Evolutionary conservation across 2,888 invertebrate genomes (phyloP).

Genomic region (Stenchaetothrips biformis): DNA sequence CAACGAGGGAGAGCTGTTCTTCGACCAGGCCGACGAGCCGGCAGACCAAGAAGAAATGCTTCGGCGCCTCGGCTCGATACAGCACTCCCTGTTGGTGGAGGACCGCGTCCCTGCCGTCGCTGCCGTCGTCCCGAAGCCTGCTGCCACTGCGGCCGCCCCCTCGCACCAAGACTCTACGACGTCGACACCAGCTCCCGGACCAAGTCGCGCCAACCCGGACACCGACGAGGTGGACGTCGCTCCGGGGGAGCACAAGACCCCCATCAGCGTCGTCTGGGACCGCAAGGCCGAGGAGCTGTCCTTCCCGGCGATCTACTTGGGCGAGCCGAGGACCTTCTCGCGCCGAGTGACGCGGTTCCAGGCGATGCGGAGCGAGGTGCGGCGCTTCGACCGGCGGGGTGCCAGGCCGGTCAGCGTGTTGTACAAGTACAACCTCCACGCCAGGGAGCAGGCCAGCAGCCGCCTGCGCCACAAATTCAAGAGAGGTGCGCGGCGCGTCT

Average conservation of each 20-base stretch:
- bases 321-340: not conserved
- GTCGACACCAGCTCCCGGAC: too few relatives aligned
- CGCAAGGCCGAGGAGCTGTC: too few relatives aligned
- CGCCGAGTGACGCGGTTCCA: not conserved
- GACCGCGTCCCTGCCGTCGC: not conserved
- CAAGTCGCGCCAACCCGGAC: not conserved
- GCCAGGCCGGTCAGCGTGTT: not conserved
- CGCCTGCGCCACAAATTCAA: slow-evolving; percentile 1
- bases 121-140: not conserved
- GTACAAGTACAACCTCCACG: not conserved
- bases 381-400: not conserved
- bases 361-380: not conserved
- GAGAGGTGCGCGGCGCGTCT: not conserved
- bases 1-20: not conserved
- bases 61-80: not conserved
- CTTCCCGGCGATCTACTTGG: slow-evolving; percentile 3
- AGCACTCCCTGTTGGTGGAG: not conserved
- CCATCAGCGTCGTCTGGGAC: too few relatives aligned
- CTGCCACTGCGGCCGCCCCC: too few relatives aligned
- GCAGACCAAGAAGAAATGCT: slow-evolving; percentile 9
- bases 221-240: slow-evolving; percentile 13
- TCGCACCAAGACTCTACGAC: too few relatives aligned
- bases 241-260: too few relatives aligned
- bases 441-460: too few relatives aligned
- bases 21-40: slow-evolving; percentile 11